phyloP scores from a whole-genome alignment of 2,797 vertebrate genomes.

The Malacoraja senta region DNA sequence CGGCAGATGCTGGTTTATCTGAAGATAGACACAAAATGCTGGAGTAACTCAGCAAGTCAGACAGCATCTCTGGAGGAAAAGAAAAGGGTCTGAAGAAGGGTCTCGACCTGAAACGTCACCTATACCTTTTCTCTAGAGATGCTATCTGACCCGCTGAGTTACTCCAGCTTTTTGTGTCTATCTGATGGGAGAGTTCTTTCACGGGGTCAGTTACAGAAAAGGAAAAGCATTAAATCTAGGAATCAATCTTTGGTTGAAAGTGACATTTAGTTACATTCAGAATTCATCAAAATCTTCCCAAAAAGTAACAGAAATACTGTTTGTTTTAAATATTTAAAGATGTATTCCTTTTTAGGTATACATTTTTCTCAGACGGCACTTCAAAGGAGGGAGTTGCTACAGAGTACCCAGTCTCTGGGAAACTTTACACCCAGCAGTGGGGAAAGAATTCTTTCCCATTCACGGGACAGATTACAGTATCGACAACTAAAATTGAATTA shows the following conservation, averaged over 20 bases:
- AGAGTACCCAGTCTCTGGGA: neutral
- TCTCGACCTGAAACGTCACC: too few relatives aligned
- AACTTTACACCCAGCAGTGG: neutral
- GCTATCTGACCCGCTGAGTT: too few relatives aligned
- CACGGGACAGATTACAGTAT: neutral
- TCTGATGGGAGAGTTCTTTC: neutral
- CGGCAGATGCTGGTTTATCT: too few relatives aligned
- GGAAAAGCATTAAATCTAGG: too few relatives aligned
- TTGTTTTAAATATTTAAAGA: neutral
- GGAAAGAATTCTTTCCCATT: neutral
- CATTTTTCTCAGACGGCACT: neutral
- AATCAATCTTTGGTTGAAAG: neutral
- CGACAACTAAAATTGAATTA: neutral
- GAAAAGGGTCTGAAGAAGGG: too few relatives aligned
- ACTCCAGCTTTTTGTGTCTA: too few relatives aligned
- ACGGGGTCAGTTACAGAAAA: too few relatives aligned
- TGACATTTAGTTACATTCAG: neutral
- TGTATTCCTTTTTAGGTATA: neutral
- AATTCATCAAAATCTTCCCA: neutral
- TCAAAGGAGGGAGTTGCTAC: neutral
- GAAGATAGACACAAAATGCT: too few relatives aligned
- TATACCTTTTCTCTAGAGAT: neutral
- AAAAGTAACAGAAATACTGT: neutral
- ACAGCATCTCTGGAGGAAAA: too few relatives aligned
- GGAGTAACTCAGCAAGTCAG: too few relatives aligned